These are phyloP conservation scores for Pithys albifrons DNA, from an alignment of 2,113 vertebrate species.

Conservation along the genomic window DNA sequence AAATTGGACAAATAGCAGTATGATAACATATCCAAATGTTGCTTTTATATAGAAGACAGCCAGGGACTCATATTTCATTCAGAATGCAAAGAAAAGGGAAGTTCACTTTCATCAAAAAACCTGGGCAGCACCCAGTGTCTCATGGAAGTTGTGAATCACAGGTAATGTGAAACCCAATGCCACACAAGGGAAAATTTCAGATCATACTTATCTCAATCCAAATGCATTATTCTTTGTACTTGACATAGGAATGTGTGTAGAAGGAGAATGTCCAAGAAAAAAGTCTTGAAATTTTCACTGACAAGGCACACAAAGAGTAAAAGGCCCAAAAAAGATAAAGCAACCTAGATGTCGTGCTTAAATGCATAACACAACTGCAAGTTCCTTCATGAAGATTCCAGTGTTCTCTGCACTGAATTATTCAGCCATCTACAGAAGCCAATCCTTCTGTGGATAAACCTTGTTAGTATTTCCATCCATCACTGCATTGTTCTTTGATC, in stretches of 20 bases:
- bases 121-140: not conserved
- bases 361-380: not conserved
- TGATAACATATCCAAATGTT: not conserved
- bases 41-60: not conserved
- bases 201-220: not conserved
- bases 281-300: not conserved
- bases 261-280: not conserved
- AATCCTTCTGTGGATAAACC: not conserved
- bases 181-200: not conserved
- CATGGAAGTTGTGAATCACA: not conserved
- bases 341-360: not conserved
- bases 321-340: not conserved
- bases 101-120: slow-evolving; percentile 2
- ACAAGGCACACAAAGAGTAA: not conserved
- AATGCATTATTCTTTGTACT: slow-evolving; percentile 2
- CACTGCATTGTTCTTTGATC: not conserved
- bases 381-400: not conserved
- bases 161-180: slow-evolving; percentile 6
- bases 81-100: slow-evolving; percentile 16
- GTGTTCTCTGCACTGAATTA: not conserved
- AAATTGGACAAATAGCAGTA: not conserved
- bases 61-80: slow-evolving; percentile 24
- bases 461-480: not conserved
- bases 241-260: not conserved
- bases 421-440: not conserved